These are phyloP conservation scores for Meloidogyne hapla DNA, from an alignment of 1,140 invertebrate genomes.

Conservation along the genomic window DNA sequence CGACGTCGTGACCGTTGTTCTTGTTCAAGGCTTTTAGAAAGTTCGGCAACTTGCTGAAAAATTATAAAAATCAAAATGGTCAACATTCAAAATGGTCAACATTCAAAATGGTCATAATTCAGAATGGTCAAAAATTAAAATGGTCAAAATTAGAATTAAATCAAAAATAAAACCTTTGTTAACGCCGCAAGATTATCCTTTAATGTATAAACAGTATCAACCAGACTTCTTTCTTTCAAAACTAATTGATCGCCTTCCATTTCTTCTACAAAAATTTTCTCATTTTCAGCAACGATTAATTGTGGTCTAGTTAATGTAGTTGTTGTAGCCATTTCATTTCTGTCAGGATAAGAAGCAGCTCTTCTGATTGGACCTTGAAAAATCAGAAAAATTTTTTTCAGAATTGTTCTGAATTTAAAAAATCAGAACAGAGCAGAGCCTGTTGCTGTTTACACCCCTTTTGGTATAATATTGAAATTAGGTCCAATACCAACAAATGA, in stretches of 20 bases:
- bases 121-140: no score
- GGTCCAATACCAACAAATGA: no score
- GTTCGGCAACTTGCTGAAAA: slow-evolving; percentile 41
- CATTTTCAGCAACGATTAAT: slow-evolving; percentile 70
- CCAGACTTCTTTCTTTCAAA: slow-evolving; percentile 70
- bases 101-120: neutral
- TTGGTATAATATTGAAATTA: no score
- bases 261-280: slow-evolving; percentile 70
- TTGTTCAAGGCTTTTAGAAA: slow-evolving; percentile 47
- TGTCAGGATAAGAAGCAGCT: slow-evolving; percentile 47
- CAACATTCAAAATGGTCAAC: neutral
- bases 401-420: neutral
- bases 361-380: slow-evolving; percentile 15
- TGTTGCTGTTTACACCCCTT: no score
- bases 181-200: slow-evolving; percentile 72
- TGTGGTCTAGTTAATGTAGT: slow-evolving; percentile 65
- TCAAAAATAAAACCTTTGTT: slow-evolving; percentile 64
- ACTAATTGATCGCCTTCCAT: slow-evolving; percentile 65
- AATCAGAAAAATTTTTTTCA: slow-evolving; percentile 1
- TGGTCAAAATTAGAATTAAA: neutral
- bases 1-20: slow-evolving; percentile 52
- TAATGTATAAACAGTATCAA: slow-evolving; percentile 73
- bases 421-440: no score
- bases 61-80: neutral
- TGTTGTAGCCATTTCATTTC: slow-evolving; percentile 18